Conservation (phyloP, 2,113 vertebrate species). For the Thymallus thymallus region DNA sequence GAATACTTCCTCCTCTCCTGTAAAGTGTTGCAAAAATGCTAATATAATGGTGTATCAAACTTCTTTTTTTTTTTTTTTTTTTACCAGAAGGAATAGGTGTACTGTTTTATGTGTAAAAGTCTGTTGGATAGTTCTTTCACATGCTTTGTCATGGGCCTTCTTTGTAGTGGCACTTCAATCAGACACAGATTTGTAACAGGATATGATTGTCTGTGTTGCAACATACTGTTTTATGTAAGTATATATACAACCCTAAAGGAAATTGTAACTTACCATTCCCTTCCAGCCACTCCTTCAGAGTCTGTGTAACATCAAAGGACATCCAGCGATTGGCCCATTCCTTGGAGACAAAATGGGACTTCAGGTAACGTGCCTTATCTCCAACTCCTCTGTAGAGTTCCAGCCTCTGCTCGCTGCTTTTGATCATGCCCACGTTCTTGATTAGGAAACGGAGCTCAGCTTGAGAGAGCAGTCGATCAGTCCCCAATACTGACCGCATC, state of each 20-base stretch:
- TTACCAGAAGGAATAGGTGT: not conserved
- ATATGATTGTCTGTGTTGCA: not conserved
- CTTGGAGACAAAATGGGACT: constrained; percentile 60
- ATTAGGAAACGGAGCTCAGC: constrained; percentile 75
- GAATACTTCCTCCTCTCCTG: constrained; percentile 62
- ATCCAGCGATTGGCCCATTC: constrained; percentile 60
- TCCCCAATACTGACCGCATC: constrained; percentile 50
- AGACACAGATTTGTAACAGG: not conserved
- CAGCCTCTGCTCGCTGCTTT: constrained; percentile 55
- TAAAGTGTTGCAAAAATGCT: not conserved
- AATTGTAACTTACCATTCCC: constrained; percentile 51
- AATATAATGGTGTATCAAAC: not conserved
- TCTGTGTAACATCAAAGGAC: constrained; percentile 77
- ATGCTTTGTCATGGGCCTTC: not conserved
- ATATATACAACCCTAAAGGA: not conserved
- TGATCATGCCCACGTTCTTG: not conserved
- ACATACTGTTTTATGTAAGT: not conserved
- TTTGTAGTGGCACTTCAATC: not conserved
- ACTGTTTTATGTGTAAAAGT: not conserved
- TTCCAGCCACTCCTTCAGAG: constrained; percentile 69
- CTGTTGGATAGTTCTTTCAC: not conserved
- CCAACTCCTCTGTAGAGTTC: constrained; percentile 69
- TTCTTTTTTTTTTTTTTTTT: too few species aligned
- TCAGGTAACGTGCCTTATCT: constrained; percentile 65
- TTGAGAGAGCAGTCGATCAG: constrained; percentile 52